Evolutionary conservation across 1,140 invertebrate genomes (phyloP), one percentile per base, ranked within the genome.

Genomic region (Drosophila nannoptera): DNA sequence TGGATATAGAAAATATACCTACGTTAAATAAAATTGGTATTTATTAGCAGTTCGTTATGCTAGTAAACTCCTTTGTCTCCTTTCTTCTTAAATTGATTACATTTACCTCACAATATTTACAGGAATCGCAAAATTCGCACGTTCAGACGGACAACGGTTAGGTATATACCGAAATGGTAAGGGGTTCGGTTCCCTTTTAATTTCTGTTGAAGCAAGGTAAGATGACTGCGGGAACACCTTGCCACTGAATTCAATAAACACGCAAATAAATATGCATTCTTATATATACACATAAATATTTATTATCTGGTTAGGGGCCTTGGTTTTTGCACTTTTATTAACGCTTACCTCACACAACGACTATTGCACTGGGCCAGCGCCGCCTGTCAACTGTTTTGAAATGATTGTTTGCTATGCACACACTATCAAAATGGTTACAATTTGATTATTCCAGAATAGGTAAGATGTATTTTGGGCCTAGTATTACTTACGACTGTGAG

Each of bases 281-380:
- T 9, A 22, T 35, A 36, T 12, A 52, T 45, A 7, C 38, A 38
- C 33, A 9, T 66, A 52, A 42, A 43, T 59, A 38, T 59, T 43
- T 60, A 67, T 49, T 60, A 67, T 50, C 48, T 50, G 54, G 14
- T 40, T 40, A 33, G 55, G 38, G 55, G 64, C 64, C 48, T 59
- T 66, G 64, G 45, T 46, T 48, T 65, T 66, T 66, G 63, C 63
- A 36, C 46, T 45, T 16, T 52, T 50, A 67, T 60, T 59, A 35
- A 55, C 32, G 35, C 65, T 62, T 62, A 67, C 64, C 64, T 67
- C 56, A 61, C 55, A 67, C 62, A 45, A 65, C 32, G 40, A 36
- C 38, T 50, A 66, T 58, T 66, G 63, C 45, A 66, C 45, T 35
- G 35, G 14, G 49, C 40, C 61, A 64, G 42, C 42, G 42, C 52